Percentiles rank a stretch among this genome's conserved stretches.
Conservation (phyloP, 2,797 vertebrate genomes). For the Crotalus adamanteus region DNA sequence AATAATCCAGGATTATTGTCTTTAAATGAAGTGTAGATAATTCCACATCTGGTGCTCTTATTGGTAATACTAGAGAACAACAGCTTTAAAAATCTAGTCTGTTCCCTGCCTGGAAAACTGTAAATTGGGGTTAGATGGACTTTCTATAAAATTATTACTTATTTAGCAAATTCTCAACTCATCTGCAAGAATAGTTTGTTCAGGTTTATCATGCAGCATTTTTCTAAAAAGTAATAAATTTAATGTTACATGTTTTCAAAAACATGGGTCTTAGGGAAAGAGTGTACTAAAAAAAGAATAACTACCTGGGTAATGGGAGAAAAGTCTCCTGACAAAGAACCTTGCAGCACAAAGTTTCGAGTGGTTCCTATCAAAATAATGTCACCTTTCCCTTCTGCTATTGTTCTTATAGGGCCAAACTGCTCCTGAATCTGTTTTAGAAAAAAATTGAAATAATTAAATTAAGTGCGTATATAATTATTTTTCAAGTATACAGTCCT, state of each 20-base stretch:
- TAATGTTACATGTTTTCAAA: neutral
- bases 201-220: neutral
- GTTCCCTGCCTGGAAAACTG: neutral
- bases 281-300: neutral
- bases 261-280: too few species aligned
- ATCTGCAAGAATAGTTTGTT: neutral
- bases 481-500: neutral
- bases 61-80: neutral
- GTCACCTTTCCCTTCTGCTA: constrained; percentile 91
- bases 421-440: constrained; percentile 86
- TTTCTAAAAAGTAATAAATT: neutral
- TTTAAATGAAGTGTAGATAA: neutral
- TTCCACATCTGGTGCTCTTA: neutral
- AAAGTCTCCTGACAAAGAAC: constrained; percentile 88
- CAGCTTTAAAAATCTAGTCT: neutral
- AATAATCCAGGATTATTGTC: neutral
- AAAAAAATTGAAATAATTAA: constrained; percentile 19
- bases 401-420: constrained; percentile 92
- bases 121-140: neutral
- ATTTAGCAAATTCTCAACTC: neutral
- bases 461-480: neutral
- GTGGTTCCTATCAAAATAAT: constrained; percentile 93
- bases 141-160: neutral
- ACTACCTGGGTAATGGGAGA: constrained; percentile 90
- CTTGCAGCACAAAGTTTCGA: constrained; percentile 91